Evolutionary conservation across 1,140 invertebrate species (phyloP).

Genomic region (Drosophila novamexicana): DNA sequence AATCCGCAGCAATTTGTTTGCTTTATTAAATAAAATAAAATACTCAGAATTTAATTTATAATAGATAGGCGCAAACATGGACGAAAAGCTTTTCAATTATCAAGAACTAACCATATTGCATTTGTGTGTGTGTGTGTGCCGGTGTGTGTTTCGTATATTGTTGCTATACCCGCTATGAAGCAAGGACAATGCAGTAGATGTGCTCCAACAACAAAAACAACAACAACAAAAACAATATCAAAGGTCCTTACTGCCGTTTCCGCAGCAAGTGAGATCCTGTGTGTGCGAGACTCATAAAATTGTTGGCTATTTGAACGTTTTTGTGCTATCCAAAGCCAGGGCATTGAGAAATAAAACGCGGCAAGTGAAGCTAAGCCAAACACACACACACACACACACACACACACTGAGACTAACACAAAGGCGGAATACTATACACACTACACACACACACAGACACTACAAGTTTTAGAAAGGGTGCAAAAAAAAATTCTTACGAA

Average conservation of each 20-base stretch:
- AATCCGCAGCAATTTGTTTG: conserved; percentile 3
- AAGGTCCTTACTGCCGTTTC: conserved; percentile 56
- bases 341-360: conserved; percentile 80
- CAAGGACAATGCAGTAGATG: conserved; percentile 8
- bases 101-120: conserved; percentile 22
- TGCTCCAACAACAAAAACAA: conserved; percentile 1
- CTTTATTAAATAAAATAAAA: conserved; percentile 44
- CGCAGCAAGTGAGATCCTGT: conserved; percentile 54
- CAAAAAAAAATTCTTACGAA: conserved; percentile 48
- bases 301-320: conserved; percentile 78
- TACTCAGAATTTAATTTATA: conserved; percentile 55
- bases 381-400: conserved; percentile 30
- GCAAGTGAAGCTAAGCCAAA: conserved; percentile 55
- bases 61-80: conserved; percentile 16
- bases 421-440: conserved; percentile 43
- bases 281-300: conserved; percentile 78
- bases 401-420: conserved; percentile 6
- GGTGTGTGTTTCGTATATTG: not conserved
- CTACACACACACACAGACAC: conserved; percentile 1
- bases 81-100: conserved; percentile 18
- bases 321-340: conserved; percentile 68
- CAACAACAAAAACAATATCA: conserved; percentile 1
- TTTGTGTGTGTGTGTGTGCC: not conserved
- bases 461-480: conserved; percentile 37
- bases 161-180: not conserved